phyloP scores from a whole-genome alignment of 1,140 invertebrate genomes.

The Heliconius hewitsoni region DNA sequence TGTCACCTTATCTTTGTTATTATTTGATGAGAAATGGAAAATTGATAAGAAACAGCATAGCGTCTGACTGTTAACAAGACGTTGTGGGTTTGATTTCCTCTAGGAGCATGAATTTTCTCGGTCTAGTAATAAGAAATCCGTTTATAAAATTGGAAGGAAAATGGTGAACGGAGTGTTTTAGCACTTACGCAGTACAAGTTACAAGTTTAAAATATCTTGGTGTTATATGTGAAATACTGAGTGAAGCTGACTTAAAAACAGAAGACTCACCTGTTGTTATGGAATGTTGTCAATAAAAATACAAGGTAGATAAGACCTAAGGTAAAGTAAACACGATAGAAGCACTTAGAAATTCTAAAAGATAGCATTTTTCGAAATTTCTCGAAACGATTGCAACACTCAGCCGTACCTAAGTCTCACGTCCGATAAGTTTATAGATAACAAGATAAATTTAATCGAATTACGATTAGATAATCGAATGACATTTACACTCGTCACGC shows the following conservation, averaged over 20 bases:
- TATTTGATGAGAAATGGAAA: no score
- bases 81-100: no score
- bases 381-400: constrained; percentile 32
- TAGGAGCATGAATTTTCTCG: no score
- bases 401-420: constrained; percentile 15
- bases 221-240: background rate
- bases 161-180: background rate
- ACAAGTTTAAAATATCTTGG: no score
- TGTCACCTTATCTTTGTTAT: no score
- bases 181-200: no score
- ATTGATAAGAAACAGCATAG: no score
- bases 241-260: background rate
- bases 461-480: constrained; percentile 32
- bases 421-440: constrained; percentile 38
- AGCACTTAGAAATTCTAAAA: constrained; percentile 36
- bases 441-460: constrained; percentile 27
- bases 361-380: constrained; percentile 47
- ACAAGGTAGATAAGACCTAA: constrained; percentile 33
- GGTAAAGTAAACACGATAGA: constrained; percentile 36
- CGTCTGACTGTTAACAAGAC: no score
- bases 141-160: background rate
- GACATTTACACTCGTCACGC: constrained; percentile 1
- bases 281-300: constrained; percentile 23
- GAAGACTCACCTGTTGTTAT: constrained; percentile 37
- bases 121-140: background rate